Base-by-base conservation (phyloP, 2,113 vertebrate species). In the Dipodomys merriami region DNA sequence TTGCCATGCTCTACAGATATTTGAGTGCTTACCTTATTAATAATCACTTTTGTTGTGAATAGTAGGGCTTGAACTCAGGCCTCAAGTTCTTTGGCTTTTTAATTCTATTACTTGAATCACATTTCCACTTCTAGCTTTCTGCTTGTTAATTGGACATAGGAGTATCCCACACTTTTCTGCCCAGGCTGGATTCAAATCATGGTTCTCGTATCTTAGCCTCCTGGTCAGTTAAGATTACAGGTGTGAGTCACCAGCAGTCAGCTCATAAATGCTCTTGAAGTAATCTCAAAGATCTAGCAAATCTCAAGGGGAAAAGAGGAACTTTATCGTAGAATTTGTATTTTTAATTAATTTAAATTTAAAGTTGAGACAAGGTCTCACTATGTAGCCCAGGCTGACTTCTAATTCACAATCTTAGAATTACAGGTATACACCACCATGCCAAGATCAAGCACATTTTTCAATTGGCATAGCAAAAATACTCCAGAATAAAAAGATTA, bases 391-490 rank as follows among this genome's bases (percentile, higher is more conserved):
- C 39, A 39, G 39, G 39, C 39, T 39, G 39, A 71, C 74, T 39
- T 39, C 44, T 33, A 76, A 76, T 44, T 44, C 30, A 69, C 5
- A 16, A 12, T 86, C 25, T 33, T 71, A 35, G 20, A 44, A 53
- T 57, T n/a, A 49, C 9, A 68, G 81, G 65, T 18, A 13, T 68
- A 33, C 1, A 6, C n/a, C 46, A 35, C 7, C 22, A 35, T 27
- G 2, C 25, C 8, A 44, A 35, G 15, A 18, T 62, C 29, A 92
- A 69, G 19, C 16, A 72, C 73, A 9, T 35, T 95, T 93, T 93
- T 79, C 64, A 84, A 83, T 96, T 96, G 80, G 71, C 74, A 3
- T 90, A 84, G 35, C 69, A 95, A 84, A 95, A 91, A 65, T 79
- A 57, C 35, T 88, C 22, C 9, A 67, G 64, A 44, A 62, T 49